Evolutionary conservation across 2,888 invertebrate genomes (phyloP).

Genomic region (Phalangium opilio): DNA sequence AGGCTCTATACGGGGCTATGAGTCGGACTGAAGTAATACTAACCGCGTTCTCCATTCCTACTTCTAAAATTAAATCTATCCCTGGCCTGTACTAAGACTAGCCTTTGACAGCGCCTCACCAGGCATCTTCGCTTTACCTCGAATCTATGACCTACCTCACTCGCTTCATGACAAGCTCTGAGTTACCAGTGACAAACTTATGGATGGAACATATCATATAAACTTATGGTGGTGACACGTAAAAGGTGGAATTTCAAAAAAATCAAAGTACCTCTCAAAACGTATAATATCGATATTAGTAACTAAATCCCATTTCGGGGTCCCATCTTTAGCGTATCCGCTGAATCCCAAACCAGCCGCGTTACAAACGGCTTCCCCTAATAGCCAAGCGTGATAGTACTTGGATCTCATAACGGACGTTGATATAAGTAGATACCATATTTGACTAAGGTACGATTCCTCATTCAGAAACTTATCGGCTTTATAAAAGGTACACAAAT

Average conservation of each 20-base stretch:
- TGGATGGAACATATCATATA: too few species aligned
- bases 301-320: conserved; percentile 74
- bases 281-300: conserved; percentile 76
- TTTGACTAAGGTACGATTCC: conserved; percentile 44
- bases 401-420: conserved; percentile 71
- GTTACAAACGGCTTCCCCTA: conserved; percentile 85
- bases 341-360: conserved; percentile 78
- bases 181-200: too few species aligned
- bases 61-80: too few species aligned
- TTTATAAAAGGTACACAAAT: conserved; percentile 26
- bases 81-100: too few species aligned
- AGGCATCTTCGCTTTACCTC: too few species aligned
- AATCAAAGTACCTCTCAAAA: conserved; percentile 45
- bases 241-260: conserved; percentile 13
- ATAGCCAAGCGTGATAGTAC: conserved; percentile 93
- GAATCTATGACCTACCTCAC: too few species aligned
- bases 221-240: too few species aligned
- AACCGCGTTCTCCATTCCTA: too few species aligned
- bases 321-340: conserved; percentile 54
- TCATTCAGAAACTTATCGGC: conserved; percentile 46
- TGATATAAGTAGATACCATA: conserved; percentile 56
- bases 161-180: too few species aligned
- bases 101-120: too few species aligned
- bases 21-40: too few species aligned
- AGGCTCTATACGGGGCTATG: too few species aligned